Percentiles rank a stretch among this genome's conserved stretches.
Evolutionary conservation across 2,113 vertebrate species (phyloP).

Genomic region (Chauna torquata): DNA sequence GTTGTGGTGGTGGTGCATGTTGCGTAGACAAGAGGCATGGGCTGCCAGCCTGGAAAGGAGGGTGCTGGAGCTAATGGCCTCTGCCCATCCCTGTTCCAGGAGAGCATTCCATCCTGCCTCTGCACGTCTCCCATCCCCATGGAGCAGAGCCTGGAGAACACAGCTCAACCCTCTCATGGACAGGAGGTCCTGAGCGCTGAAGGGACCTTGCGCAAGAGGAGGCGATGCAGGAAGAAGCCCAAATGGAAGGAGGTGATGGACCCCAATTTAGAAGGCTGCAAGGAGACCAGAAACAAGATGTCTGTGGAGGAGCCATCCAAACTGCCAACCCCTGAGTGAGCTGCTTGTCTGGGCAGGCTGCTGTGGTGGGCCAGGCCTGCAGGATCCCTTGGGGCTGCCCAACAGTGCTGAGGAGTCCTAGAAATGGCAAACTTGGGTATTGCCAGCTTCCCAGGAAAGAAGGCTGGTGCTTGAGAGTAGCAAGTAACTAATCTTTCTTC

Average conservation of each 20-base stretch:
- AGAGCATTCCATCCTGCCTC: constrained; percentile 76
- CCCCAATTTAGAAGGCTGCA: constrained; percentile 78
- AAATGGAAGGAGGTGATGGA: constrained; percentile 55
- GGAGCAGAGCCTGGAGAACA: constrained; percentile 20
- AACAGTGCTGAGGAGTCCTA: not conserved
- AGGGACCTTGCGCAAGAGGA: constrained; percentile 65
- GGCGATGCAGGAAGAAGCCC: constrained; percentile 76
- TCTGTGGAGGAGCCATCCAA: constrained; percentile 28
- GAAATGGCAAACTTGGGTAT: not conserved
- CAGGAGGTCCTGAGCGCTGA: not conserved
- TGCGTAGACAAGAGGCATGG: not conserved
- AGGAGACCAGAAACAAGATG: constrained; percentile 55
- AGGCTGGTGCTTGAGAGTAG: not conserved
- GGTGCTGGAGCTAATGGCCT: not conserved
- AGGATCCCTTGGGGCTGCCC: not conserved
- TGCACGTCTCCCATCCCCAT: constrained; percentile 85
- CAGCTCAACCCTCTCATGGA: not conserved
- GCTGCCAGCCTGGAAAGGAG: not conserved
- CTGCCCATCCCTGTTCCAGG: constrained; percentile 40
- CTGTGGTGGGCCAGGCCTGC: not conserved
- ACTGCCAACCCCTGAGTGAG: constrained; percentile 67
- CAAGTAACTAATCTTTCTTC: not conserved
- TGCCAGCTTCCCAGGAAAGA: not conserved
- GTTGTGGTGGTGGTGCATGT: not conserved
- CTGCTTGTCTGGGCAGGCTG: not conserved